Conservation (phyloP, 2,797 vertebrate species). For the Neomorphus geoffroyi region DNA sequence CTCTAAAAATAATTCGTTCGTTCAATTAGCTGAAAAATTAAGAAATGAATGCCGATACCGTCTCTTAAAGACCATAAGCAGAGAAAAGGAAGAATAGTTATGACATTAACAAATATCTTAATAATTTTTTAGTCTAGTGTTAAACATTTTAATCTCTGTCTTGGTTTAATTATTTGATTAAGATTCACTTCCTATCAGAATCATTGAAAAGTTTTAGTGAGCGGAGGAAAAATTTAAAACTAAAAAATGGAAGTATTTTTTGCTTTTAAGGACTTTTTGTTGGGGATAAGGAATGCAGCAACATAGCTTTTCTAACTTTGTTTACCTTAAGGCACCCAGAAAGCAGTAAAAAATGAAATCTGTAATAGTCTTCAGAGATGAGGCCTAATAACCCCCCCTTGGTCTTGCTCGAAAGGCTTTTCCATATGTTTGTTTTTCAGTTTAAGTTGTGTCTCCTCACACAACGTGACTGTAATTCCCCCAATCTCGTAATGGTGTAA, state of each 20-base stretch:
- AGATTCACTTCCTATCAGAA: neutral
- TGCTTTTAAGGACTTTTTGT: neutral
- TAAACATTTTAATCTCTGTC: neutral
- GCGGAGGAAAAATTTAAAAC: neutral
- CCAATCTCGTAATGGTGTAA: neutral
- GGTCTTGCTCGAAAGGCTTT: neutral
- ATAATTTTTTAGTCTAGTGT: neutral
- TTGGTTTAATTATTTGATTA: neutral
- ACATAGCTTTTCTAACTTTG: neutral
- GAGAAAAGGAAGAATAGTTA: neutral
- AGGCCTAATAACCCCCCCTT: neutral
- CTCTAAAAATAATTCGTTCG: neutral
- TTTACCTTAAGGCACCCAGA: neutral
- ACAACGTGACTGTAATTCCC: neutral
- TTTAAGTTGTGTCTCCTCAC: neutral
- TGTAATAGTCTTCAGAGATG: accelerated
- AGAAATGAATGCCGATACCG: neutral
- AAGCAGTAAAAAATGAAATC: neutral
- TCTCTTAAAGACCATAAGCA: neutral
- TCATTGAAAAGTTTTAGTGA: neutral
- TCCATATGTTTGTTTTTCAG: neutral
- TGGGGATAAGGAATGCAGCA: neutral
- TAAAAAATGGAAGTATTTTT: neutral
- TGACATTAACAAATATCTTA: neutral
- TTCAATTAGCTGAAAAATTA: neutral